These are phyloP conservation scores for Vanessa atalanta DNA, from an alignment of 1,140 invertebrate species.

Conservation along the genomic window DNA sequence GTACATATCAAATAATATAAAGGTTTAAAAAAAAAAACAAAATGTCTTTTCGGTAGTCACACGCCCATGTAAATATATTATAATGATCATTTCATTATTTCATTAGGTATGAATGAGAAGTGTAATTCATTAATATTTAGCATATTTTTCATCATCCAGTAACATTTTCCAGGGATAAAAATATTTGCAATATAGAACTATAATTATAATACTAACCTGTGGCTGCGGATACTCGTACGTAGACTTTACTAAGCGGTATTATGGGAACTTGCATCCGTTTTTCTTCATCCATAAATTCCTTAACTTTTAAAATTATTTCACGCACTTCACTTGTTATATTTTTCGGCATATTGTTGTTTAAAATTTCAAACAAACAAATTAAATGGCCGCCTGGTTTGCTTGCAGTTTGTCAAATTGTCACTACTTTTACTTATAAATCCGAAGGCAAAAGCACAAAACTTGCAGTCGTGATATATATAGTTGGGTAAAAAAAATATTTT, in stretches of 20 bases:
- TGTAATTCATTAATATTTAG: no score
- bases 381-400: conserved; percentile 40
- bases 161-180: background rate
- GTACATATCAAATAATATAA: no score
- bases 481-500: no score
- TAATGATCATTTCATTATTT: no score
- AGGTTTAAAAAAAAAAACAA: no score
- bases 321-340: conserved; percentile 76
- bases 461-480: background rate
- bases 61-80: no score
- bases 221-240: conserved; percentile 71
- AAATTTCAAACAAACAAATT: conserved; percentile 21
- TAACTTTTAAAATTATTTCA: conserved; percentile 75
- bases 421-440: background rate
- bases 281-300: conserved; percentile 77
- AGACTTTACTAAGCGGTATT: conserved; percentile 74
- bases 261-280: conserved; percentile 77
- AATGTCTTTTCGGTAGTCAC: no score
- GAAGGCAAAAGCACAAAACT: background rate
- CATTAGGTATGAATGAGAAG: no score
- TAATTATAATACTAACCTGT: conserved; percentile 54
- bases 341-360: conserved; percentile 62
- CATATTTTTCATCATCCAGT: no score
- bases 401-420: conserved; percentile 5
- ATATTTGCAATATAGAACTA: background rate